A percentile compares a stretch with the other conserved stretches of the same genome.
Evolutionary conservation across 2,888 invertebrate genomes (phyloP).

Genomic region (Acronicta psi): DNA sequence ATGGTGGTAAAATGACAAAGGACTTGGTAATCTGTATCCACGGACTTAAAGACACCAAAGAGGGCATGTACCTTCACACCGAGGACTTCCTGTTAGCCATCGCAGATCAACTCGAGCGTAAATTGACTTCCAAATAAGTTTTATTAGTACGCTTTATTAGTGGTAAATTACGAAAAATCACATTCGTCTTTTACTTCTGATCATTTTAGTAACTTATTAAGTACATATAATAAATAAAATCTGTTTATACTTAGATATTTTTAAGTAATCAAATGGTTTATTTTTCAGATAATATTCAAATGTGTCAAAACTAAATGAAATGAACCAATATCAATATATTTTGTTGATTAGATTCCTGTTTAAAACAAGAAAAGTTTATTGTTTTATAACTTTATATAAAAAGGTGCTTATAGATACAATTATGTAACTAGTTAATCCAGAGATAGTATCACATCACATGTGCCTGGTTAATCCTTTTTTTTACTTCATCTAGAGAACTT

Average conservation of each 20-base stretch:
- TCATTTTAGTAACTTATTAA: slow-evolving; percentile 21
- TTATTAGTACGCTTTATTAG: slow-evolving; percentile 16
- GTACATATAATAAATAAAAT: slow-evolving; percentile 18
- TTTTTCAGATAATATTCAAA: slow-evolving; percentile 25
- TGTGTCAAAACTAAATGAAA: slow-evolving; percentile 22
- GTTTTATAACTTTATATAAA: slow-evolving; percentile 10
- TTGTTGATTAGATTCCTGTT: slow-evolving; percentile 12
- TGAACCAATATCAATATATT: slow-evolving; percentile 3
- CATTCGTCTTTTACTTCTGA: slow-evolving; percentile 20
- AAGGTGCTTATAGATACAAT: slow-evolving; percentile 20
- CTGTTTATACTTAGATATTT: slow-evolving; percentile 17
- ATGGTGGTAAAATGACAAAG: slow-evolving; percentile 96
- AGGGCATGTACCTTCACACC: slow-evolving; percentile 94
- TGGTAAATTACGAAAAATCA: slow-evolving; percentile 14
- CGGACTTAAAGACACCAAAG: slow-evolving; percentile 94
- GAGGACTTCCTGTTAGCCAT: slow-evolving; percentile 96
- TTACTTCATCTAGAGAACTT: neutral
- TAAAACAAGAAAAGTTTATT: neutral
- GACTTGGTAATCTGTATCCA: slow-evolving; percentile 96
- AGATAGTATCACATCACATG: slow-evolving; percentile 14
- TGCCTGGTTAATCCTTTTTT: slow-evolving; percentile 7
- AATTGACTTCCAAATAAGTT: slow-evolving; percentile 73
- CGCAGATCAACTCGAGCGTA: slow-evolving; percentile 91
- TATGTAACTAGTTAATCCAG: slow-evolving; percentile 10
- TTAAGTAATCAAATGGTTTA: slow-evolving; percentile 27